Conservation (phyloP, 2,888 invertebrate genomes). For the Drosophila nigricruria region DNA sequence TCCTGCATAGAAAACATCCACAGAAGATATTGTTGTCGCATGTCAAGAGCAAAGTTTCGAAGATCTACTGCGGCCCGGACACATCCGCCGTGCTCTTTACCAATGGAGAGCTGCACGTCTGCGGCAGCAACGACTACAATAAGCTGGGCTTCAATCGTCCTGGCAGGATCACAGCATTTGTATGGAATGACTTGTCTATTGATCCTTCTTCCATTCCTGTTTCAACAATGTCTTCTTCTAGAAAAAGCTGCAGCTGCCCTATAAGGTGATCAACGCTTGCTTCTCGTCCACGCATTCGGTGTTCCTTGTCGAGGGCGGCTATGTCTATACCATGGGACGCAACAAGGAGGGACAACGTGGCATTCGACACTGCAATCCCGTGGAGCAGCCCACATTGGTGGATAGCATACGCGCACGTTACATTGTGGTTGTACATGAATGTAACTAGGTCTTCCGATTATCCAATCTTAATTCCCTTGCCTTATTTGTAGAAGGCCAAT, state of each 20-base stretch:
- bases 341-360: slow-evolving; percentile 89
- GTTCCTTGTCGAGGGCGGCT: slow-evolving; percentile 88
- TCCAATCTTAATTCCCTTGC: background rate
- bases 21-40: slow-evolving; percentile 82
- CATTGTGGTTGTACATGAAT: slow-evolving; percentile 71
- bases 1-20: slow-evolving; percentile 75
- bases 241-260: slow-evolving; percentile 86
- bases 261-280: slow-evolving; percentile 87
- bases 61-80: slow-evolving; percentile 88
- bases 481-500: slow-evolving; percentile 86
- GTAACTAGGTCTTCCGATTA: background rate
- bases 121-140: slow-evolving; percentile 88
- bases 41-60: slow-evolving; percentile 86
- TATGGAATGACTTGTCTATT: slow-evolving; percentile 42
- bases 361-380: slow-evolving; percentile 81
- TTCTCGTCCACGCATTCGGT: slow-evolving; percentile 88
- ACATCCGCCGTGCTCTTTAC: slow-evolving; percentile 88
- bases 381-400: slow-evolving; percentile 80
- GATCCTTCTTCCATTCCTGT: background rate
- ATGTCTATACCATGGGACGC: slow-evolving; percentile 88
- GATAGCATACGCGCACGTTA: slow-evolving; percentile 82
- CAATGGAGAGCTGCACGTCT: slow-evolving; percentile 88
- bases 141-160: slow-evolving; percentile 87
- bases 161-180: slow-evolving; percentile 81
- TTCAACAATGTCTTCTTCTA: slow-evolving; percentile 28